These are phyloP conservation scores for Acanthopleura granulata DNA, from an alignment of 2,888 invertebrate genomes.

Conservation along the genomic window DNA sequence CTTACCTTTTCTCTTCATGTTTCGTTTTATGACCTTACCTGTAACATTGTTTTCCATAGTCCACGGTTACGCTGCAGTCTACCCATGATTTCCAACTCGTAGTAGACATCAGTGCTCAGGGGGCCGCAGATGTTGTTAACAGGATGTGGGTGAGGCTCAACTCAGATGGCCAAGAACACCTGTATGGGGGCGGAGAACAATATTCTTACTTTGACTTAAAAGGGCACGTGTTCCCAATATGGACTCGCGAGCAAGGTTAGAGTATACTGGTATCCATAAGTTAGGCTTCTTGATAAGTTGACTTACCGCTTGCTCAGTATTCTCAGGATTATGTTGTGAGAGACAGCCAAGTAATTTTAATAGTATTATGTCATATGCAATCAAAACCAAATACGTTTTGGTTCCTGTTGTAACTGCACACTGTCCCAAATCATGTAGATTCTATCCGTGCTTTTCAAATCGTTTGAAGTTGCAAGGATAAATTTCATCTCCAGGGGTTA, in stretches of 20 bases:
- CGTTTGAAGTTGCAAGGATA: too few species aligned
- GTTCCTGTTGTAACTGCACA: too few species aligned
- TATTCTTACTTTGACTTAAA: conserved; percentile 57
- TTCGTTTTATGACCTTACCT: too few species aligned
- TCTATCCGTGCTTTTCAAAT: too few species aligned
- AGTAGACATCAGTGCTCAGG: background rate
- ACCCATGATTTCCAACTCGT: background rate
- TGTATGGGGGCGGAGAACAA: conserved; percentile 63
- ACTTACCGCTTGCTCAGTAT: too few species aligned
- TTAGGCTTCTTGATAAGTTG: background rate
- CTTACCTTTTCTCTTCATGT: too few species aligned
- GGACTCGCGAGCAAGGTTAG: conserved; percentile 63
- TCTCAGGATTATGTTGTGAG: too few species aligned
- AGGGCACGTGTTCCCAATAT: conserved; percentile 55
- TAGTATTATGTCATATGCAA: too few species aligned
- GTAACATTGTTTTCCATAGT: background rate
- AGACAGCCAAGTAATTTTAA: too few species aligned
- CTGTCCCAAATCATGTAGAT: too few species aligned
- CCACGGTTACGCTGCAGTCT: background rate
- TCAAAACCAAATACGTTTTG: too few species aligned
- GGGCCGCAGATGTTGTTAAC: background rate
- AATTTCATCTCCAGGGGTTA: too few species aligned
- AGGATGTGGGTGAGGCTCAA: conserved; percentile 52
- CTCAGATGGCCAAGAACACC: conserved; percentile 44
- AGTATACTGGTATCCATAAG: background rate